A percentile compares a stretch with the other conserved stretches of the same genome.
These are phyloP conservation scores for Scytalopus superciliaris DNA, from an alignment of 2,113 vertebrate species.

Conservation along the genomic window DNA sequence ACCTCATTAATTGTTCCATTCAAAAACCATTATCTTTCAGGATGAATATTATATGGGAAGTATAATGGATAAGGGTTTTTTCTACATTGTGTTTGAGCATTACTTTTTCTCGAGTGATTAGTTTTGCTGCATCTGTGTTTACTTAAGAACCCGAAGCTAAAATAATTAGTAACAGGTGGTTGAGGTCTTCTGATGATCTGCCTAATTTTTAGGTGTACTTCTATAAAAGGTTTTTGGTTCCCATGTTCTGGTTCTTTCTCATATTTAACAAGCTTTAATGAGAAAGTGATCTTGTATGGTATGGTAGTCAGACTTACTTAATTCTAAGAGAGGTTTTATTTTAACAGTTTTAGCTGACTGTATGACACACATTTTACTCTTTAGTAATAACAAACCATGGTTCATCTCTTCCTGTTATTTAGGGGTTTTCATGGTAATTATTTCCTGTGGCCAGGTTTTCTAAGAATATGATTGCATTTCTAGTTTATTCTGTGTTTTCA, in stretches of 20 bases:
- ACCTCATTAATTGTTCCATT: slow-evolving; percentile 30
- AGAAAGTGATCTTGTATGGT: not conserved
- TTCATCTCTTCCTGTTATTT: not conserved
- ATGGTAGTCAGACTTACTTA: not conserved
- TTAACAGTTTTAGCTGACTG: not conserved
- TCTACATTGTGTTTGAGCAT: not conserved
- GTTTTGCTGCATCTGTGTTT: slow-evolving; percentile 73
- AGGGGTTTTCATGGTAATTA: not conserved
- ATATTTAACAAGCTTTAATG: slow-evolving; percentile 21
- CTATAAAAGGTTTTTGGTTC: slow-evolving; percentile 1
- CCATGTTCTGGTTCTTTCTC: not conserved
- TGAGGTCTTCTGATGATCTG: slow-evolving; percentile 65
- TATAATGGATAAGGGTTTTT: not conserved
- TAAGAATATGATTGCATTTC: not conserved
- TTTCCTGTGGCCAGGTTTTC: not conserved
- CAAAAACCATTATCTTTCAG: not conserved
- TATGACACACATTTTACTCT: not conserved
- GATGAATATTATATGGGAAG: not conserved
- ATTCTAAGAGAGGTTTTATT: not conserved
- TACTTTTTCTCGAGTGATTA: slow-evolving; percentile 59
- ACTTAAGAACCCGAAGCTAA: slow-evolving; percentile 71
- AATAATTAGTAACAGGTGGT: slow-evolving; percentile 76
- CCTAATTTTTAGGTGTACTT: slow-evolving; percentile 56
- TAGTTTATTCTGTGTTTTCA: not conserved
- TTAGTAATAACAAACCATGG: not conserved